phyloP scores from a whole-genome alignment of 2,113 vertebrate genomes.

The Oreamnos americanus region DNA sequence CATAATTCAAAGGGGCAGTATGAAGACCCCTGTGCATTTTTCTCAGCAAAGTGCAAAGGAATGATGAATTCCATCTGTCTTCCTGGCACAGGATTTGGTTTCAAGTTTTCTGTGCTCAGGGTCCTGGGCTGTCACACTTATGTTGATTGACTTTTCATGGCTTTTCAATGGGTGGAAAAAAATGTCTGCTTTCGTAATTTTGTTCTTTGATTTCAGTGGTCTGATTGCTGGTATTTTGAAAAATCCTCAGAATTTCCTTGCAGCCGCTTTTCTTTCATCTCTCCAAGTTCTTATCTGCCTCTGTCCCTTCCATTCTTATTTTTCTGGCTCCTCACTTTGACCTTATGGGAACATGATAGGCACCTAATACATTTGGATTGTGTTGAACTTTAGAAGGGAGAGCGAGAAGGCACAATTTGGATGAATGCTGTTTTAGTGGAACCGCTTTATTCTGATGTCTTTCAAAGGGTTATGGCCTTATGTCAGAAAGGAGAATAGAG shows the following conservation, averaged over 20 bases:
- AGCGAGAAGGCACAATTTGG: background rate
- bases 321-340: background rate
- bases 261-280: background rate
- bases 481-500: background rate
- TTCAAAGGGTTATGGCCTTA: background rate
- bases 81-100: slow-evolving; percentile 24
- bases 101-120: slow-evolving; percentile 9
- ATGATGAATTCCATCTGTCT: slow-evolving; percentile 56
- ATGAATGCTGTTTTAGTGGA: background rate
- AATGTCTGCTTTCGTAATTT: slow-evolving; percentile 23
- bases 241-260: background rate
- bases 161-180: background rate
- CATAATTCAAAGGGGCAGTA: background rate
- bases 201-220: background rate
- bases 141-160: slow-evolving; percentile 31
- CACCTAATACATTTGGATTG: background rate
- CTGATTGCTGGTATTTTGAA: slow-evolving; percentile 13
- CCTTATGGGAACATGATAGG: background rate
- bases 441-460: background rate
- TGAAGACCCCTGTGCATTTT: slow-evolving; percentile 10
- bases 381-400: background rate
- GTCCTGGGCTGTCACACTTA: slow-evolving; percentile 22
- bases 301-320: background rate
- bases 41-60: slow-evolving; percentile 30
- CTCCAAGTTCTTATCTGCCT: background rate